Base-by-base conservation (phyloP, 2,113 vertebrate genomes). In the Grus americana region DNA sequence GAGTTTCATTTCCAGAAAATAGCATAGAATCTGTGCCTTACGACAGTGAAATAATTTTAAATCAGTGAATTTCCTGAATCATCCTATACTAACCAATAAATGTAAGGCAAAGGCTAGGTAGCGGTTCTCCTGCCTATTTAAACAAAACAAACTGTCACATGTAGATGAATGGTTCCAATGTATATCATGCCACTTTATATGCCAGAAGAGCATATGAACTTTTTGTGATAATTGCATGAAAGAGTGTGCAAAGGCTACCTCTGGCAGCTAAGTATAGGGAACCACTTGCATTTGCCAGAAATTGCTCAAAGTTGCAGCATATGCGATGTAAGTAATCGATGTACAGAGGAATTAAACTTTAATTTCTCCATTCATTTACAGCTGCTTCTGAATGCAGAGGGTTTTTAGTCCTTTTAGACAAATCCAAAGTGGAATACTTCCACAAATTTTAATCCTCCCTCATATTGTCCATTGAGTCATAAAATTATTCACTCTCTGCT, bases 161-260 rank as follows among this genome's bases (percentile, higher is more conserved):
- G 46, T 67, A 38, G 20, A 36, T 15, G 57, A 30, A 42, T 49
- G 15, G 38, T 79, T 88, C 21, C 49, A 42, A 0, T 49, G 30
- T 26, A 3, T 57, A 10, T 47, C 20, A 3, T 67, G n/a, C 67
- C 29, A 29, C n/a, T 84, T 79, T 0, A 0, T 32, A 8, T 23
- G 12, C 26, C 93, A 46, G 34, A 95, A 88, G 32, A 86, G 5
- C 12, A 6, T 34, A 58, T 21, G 74, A 75, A 70, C 17, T 84
- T 62, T 47, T 76, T 76, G 68, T 38, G 27, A 20, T 79, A n/a
- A 21, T 75, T 5, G 2, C 44, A 10, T 92, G 38, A n/a, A 70
- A 82, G 40, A 26, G 23, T 21, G 13, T 57, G 34, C 47, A 59
- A 23, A 75, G 40, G 36, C 47, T 59, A 10, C 59, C 13, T 83